phyloP scores from a whole-genome alignment of 2,888 invertebrate species.

The Prenolepis imparis region DNA sequence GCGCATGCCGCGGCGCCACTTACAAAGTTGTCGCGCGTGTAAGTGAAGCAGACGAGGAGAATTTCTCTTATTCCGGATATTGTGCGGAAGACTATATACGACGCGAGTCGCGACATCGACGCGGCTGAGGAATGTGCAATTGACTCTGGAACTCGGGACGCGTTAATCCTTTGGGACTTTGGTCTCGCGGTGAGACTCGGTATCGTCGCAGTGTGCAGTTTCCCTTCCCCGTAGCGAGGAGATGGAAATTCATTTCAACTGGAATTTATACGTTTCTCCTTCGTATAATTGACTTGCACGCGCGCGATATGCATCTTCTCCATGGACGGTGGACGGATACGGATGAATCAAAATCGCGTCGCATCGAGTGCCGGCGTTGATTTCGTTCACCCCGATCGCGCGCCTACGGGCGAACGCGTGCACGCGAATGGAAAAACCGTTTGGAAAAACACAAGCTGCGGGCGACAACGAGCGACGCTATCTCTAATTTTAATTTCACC shows the following conservation, averaged over 20 bases:
- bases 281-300: background rate
- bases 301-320: constrained; percentile 1
- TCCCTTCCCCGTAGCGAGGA: background rate
- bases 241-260: constrained; percentile 18
- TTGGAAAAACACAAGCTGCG: constrained; percentile 24
- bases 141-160: background rate
- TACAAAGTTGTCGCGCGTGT: constrained; percentile 49
- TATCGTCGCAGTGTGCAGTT: constrained; percentile 17
- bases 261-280: background rate
- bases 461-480: constrained; percentile 1
- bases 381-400: background rate
- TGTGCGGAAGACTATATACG: background rate
- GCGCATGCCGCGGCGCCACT: constrained; percentile 48
- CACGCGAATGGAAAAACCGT: constrained; percentile 43
- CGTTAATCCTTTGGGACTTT: constrained; percentile 3
- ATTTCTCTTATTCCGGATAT: background rate
- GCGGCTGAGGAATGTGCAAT: constrained; percentile 21
- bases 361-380: constrained; percentile 10
- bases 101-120: background rate
- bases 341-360: background rate
- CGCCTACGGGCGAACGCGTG: constrained; percentile 27
- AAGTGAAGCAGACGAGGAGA: background rate
- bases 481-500: constrained; percentile 54
- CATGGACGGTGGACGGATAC: background rate
- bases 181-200: background rate